These are phyloP conservation scores for Amphipyra tragopoginis DNA, from an alignment of 2,888 invertebrate species.

Conservation along the genomic window DNA sequence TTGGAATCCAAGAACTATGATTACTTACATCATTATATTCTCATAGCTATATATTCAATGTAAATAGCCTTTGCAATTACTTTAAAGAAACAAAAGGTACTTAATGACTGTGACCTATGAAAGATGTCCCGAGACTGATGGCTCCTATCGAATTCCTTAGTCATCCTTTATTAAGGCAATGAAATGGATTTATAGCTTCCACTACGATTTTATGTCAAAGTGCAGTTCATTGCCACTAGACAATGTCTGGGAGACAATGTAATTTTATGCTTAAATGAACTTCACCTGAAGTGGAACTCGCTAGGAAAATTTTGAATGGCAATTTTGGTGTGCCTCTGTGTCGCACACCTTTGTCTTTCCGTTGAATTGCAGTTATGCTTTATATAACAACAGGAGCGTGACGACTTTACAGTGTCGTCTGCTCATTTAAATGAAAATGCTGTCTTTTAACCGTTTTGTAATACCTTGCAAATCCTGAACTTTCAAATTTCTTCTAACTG, in stretches of 20 bases:
- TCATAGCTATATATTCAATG: constrained; percentile 22
- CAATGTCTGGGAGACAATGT: constrained; percentile 88
- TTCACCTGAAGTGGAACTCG: constrained; percentile 86
- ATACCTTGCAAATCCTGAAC: constrained; percentile 67
- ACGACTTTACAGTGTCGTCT: constrained; percentile 81
- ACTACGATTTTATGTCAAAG: constrained; percentile 89
- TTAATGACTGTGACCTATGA: constrained; percentile 80
- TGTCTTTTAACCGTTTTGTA: constrained; percentile 65
- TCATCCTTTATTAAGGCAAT: constrained; percentile 88
- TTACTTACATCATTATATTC: constrained; percentile 14
- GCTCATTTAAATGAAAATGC: constrained; percentile 71
- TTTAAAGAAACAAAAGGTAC: constrained; percentile 59
- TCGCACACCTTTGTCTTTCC: constrained; percentile 81
- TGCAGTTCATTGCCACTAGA: constrained; percentile 89
- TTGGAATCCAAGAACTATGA: constrained; percentile 6
- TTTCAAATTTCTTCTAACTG: constrained; percentile 62
- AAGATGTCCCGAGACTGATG: constrained; percentile 80
- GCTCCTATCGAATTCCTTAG: constrained; percentile 83
- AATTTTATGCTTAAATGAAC: constrained; percentile 89
- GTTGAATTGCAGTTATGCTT: constrained; percentile 86
- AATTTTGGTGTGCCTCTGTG: constrained; percentile 80
- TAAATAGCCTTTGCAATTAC: constrained; percentile 43
- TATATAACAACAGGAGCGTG: constrained; percentile 85
- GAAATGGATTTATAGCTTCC: constrained; percentile 87
- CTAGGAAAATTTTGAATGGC: constrained; percentile 87